These are phyloP conservation scores for Lordiphosa mommai DNA, from an alignment of 1,140 invertebrate species.

Conservation along the genomic window DNA sequence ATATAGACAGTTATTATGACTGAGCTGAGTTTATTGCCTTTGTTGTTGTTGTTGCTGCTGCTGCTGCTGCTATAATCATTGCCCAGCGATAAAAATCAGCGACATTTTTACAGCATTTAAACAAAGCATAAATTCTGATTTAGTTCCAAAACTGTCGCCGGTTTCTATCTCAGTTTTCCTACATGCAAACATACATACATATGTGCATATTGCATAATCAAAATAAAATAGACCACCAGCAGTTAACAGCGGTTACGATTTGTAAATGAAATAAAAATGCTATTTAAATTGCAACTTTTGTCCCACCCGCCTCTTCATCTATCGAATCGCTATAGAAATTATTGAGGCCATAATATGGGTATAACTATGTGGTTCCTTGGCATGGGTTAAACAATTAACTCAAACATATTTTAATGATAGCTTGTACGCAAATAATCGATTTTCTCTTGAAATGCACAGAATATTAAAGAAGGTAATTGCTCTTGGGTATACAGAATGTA, in stretches of 20 bases:
- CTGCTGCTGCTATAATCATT: constrained; percentile 65
- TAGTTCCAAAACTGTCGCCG: constrained; percentile 66
- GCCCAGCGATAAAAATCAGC: constrained; percentile 67
- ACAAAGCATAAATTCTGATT: constrained; percentile 77
- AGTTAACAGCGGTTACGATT: constrained; percentile 23
- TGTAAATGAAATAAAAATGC: constrained; percentile 69
- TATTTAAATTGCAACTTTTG: constrained; percentile 62
- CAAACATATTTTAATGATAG: constrained; percentile 6
- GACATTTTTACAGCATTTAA: constrained; percentile 77
- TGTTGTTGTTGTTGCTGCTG: constrained; percentile 31
- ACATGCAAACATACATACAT: constrained; percentile 1
- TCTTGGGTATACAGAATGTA: too few relatives aligned
- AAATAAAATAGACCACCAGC: constrained; percentile 47
- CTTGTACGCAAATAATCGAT: neutral
- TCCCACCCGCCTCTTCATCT: neutral
- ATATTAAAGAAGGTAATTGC: neutral
- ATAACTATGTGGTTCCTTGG: neutral
- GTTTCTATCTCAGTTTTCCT: constrained; percentile 6
- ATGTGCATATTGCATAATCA: constrained; percentile 41
- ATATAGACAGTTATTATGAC: constrained; percentile 72
- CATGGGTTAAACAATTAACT: constrained; percentile 20
- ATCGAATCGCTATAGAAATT: constrained; percentile 16
- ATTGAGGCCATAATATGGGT: constrained; percentile 54
- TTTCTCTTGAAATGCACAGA: neutral
- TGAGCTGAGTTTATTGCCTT: constrained; percentile 29